phyloP scores from a whole-genome alignment of 2,888 invertebrate genomes.

The Harpalus rufipes region DNA sequence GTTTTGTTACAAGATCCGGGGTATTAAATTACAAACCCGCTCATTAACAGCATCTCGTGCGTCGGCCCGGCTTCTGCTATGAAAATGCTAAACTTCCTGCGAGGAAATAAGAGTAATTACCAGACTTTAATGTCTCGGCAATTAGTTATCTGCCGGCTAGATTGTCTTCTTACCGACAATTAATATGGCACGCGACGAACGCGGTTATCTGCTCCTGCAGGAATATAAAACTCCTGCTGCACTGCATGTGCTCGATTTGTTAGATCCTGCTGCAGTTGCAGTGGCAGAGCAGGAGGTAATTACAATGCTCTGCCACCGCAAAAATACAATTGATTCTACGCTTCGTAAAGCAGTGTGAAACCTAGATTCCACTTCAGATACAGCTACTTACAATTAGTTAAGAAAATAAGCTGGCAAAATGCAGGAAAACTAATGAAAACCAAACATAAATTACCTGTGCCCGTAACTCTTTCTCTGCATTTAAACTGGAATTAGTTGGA shows the following conservation, averaged over 20 bases:
- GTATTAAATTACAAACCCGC: slow-evolving; percentile 70
- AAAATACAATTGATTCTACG: slow-evolving; percentile 23
- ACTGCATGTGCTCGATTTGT: background rate
- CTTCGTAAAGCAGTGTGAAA: background rate
- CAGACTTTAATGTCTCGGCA: slow-evolving; percentile 68
- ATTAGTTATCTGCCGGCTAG: slow-evolving; percentile 69
- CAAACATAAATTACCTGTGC: slow-evolving; percentile 29
- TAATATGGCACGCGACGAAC: slow-evolving; percentile 63
- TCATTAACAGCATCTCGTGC: slow-evolving; percentile 69
- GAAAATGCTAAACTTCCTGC: slow-evolving; percentile 70
- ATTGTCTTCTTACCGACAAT: slow-evolving; percentile 68
- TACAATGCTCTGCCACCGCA: background rate
- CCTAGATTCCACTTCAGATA: slow-evolving; percentile 5
- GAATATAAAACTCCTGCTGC: slow-evolving; percentile 25
- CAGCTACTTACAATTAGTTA: slow-evolving; percentile 27
- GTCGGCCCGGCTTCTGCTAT: slow-evolving; percentile 58
- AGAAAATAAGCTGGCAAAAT: slow-evolving; percentile 66
- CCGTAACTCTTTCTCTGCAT: slow-evolving; percentile 55
- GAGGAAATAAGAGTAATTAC: slow-evolving; percentile 71
- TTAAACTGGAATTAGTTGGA: no score
- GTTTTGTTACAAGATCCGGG: slow-evolving; percentile 67
- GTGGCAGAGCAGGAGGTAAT: background rate
- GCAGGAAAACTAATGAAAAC: slow-evolving; percentile 67
- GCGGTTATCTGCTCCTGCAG: slow-evolving; percentile 30
- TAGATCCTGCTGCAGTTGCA: no score